Evolutionary conservation across 1,140 invertebrate genomes (phyloP), one percentile per base, ranked within the genome.

Genomic region (Solenopsis fugax): DNA sequence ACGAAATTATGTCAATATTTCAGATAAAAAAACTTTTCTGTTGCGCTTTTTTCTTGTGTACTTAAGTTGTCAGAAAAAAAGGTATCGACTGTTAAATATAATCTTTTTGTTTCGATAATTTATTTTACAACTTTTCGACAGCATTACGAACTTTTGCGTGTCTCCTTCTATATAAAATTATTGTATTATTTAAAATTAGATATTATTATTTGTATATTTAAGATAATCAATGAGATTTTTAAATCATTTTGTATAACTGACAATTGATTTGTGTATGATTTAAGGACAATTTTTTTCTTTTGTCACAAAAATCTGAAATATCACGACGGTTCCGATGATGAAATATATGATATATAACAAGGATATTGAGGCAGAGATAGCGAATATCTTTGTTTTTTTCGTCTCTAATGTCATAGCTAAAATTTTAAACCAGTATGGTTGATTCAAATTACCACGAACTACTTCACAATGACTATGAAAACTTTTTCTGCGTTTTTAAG

Each of bases 321-420:
- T 91, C 86, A 87, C 71, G 67, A 86, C 87, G 91, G 87, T 91
- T 90, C 87, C 90, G 87, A 93, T 77, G 41, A 41, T 41, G 41
- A 91, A 76, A 85, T 87, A 88, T 87, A 90, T 72, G 52, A 82
- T 58, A 48, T 29, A 67, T 45, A 24, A 71, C 50, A 89, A 91
- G 92, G 88, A 92, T 81, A 91, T 91, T 93, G 88, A 92, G 92
- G 88, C 88, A 93, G 73, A 93, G 87, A 88, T 93, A 93, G 91
- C 89, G 89, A 92, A 88, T 92, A 85, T 90, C 9, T 56, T 52
- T 41, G 50, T 34, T 4, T 29, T 48, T 75, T 4, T 64, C 1
- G n/a, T 85, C 62, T 12, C 34, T 72, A 45, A 18, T 77, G 24
- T 77, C 45, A n/a, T 71, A 48, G 64, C 69, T 73, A 37, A 75